Base-by-base conservation (phyloP, 2,797 vertebrate genomes). In the Enteromius afrohamiltoni region DNA sequence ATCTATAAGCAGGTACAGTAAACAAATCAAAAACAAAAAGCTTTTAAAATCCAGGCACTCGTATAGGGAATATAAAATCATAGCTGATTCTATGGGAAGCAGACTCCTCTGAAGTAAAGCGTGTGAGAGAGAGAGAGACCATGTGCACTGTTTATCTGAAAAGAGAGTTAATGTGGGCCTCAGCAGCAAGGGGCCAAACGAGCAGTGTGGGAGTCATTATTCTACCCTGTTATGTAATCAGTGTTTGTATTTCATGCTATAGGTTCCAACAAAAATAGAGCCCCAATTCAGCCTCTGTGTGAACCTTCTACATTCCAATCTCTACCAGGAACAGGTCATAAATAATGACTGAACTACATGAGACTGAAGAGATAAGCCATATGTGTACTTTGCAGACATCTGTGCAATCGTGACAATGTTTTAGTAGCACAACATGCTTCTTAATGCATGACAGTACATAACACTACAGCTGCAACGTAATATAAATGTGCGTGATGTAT, bases 31-130 rank as follows among this genome's bases (percentile, higher is more conserved):
- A 75, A 91, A 77, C 34, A 87, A 73, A 74, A 78, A 75, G 3
- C 51, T 23, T 80, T 88, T 88, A 10, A 85, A 42, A 82, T 69
- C 82, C n/a, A 90, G 73, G 73, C 84, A 62, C 67, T 83, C 79
- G 49, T 78, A 83, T 69, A 87, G 49, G 16, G 49, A 86, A 58
- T 75, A 47, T 47, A 86, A 79, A 83, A 88, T 67, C 89, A 90
- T 88, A 42, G 42, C 65, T 37, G 49, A 76, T 9, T 70, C 42
- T 55, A 4, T 45, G 16, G 5, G 7, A 68, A 53, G 26, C 13
- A 2, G 34, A 14, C 9, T 42, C 2, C 62, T 84, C 34, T 21
- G n/a, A 68, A 68, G 34, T 31, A 34, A 74, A 49, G 47, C 1
- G 49, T 19, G 49, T 2, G 49, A 6, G 49, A 2, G 51, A 19